Base-by-base conservation (phyloP, 1,140 invertebrate genomes). In the Drosophila tropicalis region DNA sequence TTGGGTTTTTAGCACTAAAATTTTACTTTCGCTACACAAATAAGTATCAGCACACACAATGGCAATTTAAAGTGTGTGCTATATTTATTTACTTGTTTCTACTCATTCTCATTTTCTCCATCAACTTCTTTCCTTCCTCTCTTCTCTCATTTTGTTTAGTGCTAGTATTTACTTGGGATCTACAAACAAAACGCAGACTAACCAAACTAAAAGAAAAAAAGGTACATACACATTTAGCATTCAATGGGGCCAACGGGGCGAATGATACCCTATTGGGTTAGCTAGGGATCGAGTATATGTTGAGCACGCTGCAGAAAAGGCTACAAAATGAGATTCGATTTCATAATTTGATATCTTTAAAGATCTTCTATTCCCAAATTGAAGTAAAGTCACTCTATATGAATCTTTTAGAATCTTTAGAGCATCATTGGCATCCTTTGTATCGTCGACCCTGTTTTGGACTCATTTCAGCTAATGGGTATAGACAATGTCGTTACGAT, bases 11-110 rank as follows among this genome's bases (percentile, higher is more conserved):
- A 63, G 62, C 44, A 51, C 62, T 44, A 44, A 63, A 47, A 22
- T 79, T 79, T 79, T 73, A 79, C 76, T 79, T 79, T 79, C 76
- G 76, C 76, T 79, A 58, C 62, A 67, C 72, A 76, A 62, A 51
- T 51, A 22, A 19, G 44, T 55, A 67, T 44, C 66, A 73, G 63
- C 66, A 63, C 66, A 36, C 39, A 67, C 64, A 58, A 58, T 44
- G 58, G 60, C 60, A 62, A 62, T 62, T 41, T 40, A 22, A 62
- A 44, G 67, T 67, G 47, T 79, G 76, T 72, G 76, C 72, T 79
- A 76, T 72, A 79, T 79, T 76, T 79, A 76, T 51, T 51, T 51
- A 51, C 44, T 51, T 51, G 44, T 51, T 51, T 51, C 44, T 51
- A 3, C 5, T 51, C 44, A 51, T 51, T 22, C 17, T 51, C 44